A percentile compares a stretch with the other conserved stretches of the same genome.
Conservation (phyloP, 2,113 vertebrate genomes). For the Phylloscopus trochiloides region DNA sequence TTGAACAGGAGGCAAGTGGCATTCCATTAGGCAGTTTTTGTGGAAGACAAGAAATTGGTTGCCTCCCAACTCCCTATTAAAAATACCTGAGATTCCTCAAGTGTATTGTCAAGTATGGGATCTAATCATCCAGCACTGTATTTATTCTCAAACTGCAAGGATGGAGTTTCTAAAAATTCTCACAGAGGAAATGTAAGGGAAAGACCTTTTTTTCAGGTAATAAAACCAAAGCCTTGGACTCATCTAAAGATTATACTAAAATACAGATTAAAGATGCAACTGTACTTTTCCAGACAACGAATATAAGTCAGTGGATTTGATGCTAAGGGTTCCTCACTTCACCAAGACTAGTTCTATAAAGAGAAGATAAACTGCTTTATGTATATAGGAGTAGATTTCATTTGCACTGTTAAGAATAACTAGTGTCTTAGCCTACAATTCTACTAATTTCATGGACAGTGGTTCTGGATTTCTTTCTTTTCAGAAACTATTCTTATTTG, state of each 20-base stretch:
- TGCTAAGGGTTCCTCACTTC: not conserved
- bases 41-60: not conserved
- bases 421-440: not conserved
- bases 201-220: not conserved
- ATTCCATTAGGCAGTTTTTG: not conserved
- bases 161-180: not conserved
- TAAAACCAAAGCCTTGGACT: not conserved
- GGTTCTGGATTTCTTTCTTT: not conserved
- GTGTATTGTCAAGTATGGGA: not conserved
- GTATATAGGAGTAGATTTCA: not conserved
- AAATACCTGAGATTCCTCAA: not conserved
- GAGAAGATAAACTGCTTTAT: not conserved
- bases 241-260: not conserved
- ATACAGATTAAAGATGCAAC: not conserved
- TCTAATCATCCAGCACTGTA: not conserved
- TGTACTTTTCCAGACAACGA: not conserved
- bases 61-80: not conserved
- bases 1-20: not conserved
- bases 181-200: not conserved
- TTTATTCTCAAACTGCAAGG: not conserved
- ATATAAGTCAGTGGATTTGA: not conserved
- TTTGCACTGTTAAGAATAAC: not conserved
- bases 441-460: not conserved
- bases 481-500: not conserved
- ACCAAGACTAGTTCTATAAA: not conserved